A percentile compares a stretch with the other conserved stretches of the same genome.
These are phyloP conservation scores for Cassiopea andromeda DNA, from an alignment of 30 jellyfish, hydroid and myxozoan species.

Conservation along the genomic window DNA sequence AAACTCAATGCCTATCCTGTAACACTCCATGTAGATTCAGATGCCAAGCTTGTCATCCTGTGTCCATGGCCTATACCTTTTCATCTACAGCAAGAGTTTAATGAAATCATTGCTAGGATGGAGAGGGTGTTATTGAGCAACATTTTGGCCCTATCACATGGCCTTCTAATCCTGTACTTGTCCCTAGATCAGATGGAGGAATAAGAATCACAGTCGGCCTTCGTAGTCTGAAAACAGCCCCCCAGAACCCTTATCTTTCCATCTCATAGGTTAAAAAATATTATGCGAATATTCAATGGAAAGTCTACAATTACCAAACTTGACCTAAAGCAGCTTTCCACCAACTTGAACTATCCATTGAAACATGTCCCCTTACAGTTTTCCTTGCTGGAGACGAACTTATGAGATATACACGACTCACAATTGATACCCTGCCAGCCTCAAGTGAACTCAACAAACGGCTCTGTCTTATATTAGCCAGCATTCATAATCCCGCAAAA, in stretches of 20 bases:
- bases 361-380: conserved; percentile 32
- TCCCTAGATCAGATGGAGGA: conserved; percentile 71
- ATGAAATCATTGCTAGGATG: conserved; percentile 4
- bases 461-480: conserved; percentile 50
- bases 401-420: conserved; percentile 55
- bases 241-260: conserved; percentile 42
- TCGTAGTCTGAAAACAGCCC: conserved; percentile 56
- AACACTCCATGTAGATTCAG: neutral
- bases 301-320: conserved; percentile 42
- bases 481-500: neutral
- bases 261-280: conserved; percentile 62
- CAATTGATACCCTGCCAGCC: conserved; percentile 67
- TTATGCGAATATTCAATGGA: conserved; percentile 43
- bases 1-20: neutral
- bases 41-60: neutral
- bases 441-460: conserved; percentile 68
- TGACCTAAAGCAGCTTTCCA: conserved; percentile 68
- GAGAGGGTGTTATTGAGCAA: conserved; percentile 47
- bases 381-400: conserved; percentile 41
- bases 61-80: neutral
- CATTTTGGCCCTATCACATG: conserved; percentile 73
- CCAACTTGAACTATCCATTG: conserved; percentile 62
- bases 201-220: conserved; percentile 67
- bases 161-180: conserved; percentile 71
- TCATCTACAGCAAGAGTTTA: neutral